phyloP scores from a whole-genome alignment of 2,113 vertebrate species.

The Misgurnus mizolepis region DNA sequence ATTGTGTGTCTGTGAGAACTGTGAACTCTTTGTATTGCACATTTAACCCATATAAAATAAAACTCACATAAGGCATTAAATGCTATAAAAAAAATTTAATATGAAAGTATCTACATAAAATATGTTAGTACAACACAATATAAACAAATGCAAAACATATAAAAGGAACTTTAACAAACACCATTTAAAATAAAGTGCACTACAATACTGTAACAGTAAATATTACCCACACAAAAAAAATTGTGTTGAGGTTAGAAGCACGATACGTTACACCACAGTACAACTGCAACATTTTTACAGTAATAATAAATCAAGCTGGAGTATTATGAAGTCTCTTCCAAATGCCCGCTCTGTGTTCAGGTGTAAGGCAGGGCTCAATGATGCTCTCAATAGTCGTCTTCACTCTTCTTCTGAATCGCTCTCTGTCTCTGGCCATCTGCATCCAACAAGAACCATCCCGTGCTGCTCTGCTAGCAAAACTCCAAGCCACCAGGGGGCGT shows the following conservation, averaged over 20 bases:
- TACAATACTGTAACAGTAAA: not conserved
- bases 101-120: not conserved
- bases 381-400: conserved; percentile 13
- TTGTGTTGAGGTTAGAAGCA: not conserved
- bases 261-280: not conserved
- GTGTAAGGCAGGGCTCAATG: conserved; percentile 43
- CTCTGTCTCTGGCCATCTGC: conserved; percentile 55
- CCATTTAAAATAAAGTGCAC: not conserved
- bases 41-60: not conserved
- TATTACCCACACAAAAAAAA: not conserved
- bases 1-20: too few species aligned
- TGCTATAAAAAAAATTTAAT: not conserved
- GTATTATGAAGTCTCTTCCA: conserved; percentile 32
- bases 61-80: too few species aligned
- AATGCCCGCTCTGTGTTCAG: conserved; percentile 52
- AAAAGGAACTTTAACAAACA: not conserved
- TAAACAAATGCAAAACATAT: not conserved
- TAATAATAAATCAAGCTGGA: not conserved
- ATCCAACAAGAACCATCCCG: conserved; percentile 58
- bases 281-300: not conserved
- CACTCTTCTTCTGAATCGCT: conserved; percentile 55
- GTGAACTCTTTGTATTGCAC: too few species aligned
- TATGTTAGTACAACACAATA: not conserved
- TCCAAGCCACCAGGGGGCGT: conserved; percentile 49
- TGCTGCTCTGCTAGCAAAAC: conserved; percentile 35